Percentiles rank a stretch among this genome's conserved stretches.
These are phyloP conservation scores for Rhabdomys pumilio DNA, from an alignment of 2,797 vertebrate genomes.

Conservation along the genomic window DNA sequence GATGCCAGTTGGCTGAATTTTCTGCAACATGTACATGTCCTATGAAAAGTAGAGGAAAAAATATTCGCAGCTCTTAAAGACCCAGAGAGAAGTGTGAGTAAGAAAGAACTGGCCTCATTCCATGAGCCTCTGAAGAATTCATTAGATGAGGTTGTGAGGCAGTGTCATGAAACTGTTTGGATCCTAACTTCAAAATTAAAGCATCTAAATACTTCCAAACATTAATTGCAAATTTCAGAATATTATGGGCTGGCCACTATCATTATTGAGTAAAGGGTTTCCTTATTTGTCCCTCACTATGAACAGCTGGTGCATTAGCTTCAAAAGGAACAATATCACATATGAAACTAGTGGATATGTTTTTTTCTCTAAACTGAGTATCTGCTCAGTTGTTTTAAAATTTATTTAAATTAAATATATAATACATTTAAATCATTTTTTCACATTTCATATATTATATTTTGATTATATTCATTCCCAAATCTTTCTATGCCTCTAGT, in stretches of 20 bases:
- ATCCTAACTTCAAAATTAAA: neutral
- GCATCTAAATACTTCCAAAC: neutral
- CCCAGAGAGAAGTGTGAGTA: neutral
- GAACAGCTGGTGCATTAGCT: neutral
- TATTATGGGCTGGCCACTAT: neutral
- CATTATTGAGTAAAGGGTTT: neutral
- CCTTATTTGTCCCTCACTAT: neutral
- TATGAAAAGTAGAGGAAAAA: neutral
- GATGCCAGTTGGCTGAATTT: neutral
- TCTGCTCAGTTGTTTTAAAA: neutral
- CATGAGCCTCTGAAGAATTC: neutral
- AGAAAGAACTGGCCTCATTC: neutral
- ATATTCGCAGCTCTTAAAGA: neutral
- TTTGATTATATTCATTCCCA: neutral
- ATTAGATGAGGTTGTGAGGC: accelerated
- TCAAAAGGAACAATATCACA: neutral
- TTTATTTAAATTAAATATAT: neutral
- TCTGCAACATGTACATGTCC: neutral
- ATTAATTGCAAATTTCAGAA: neutral
- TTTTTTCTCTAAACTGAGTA: neutral
- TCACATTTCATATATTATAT: neutral
- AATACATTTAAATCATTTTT: neutral
- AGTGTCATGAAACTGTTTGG: neutral
- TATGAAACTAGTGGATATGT: accelerated
- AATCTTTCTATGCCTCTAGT: neutral